A percentile compares a stretch with the other conserved stretches of the same genome.
These are phyloP conservation scores for Sipha maydis DNA, from an alignment of 2,888 invertebrate genomes.

Conservation along the genomic window DNA sequence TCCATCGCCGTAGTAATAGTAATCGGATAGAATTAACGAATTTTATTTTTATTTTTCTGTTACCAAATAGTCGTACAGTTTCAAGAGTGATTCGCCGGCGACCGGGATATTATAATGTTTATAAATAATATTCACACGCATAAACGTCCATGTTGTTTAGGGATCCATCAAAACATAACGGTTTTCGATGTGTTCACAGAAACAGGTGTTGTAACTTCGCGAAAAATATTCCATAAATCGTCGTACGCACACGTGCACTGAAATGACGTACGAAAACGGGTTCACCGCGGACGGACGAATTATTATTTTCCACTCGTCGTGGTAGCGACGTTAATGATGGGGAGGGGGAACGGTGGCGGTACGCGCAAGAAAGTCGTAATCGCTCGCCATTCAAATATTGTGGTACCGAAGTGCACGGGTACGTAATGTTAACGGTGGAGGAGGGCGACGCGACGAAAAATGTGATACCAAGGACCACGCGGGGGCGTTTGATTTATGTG, in stretches of 20 bases:
- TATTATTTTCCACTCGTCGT: neutral
- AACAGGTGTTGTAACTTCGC: neutral
- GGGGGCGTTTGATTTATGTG: slow-evolving; percentile 34
- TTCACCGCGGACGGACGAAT: neutral
- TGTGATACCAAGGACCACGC: neutral
- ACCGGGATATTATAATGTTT: neutral
- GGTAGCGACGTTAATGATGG: neutral
- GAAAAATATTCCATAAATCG: slow-evolving; percentile 3
- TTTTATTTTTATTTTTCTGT: neutral
- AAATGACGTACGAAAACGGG: neutral
- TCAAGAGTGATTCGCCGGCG: neutral
- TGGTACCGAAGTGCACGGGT: neutral
- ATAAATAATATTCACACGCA: neutral
- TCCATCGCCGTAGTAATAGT: too few species aligned
- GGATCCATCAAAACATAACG: neutral
- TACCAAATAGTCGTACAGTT: neutral
- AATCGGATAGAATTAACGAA: too few species aligned
- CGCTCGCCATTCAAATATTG: neutral
- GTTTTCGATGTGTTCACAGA: neutral
- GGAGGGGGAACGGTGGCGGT: too few species aligned
- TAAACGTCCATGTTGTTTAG: neutral
- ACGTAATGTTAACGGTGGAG: neutral
- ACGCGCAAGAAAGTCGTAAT: neutral
- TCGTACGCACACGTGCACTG: too few species aligned
- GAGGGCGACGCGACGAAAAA: neutral